These are phyloP conservation scores for Ctenopoma kingsleyae DNA, from an alignment of 2,797 vertebrate genomes.

Conservation along the genomic window DNA sequence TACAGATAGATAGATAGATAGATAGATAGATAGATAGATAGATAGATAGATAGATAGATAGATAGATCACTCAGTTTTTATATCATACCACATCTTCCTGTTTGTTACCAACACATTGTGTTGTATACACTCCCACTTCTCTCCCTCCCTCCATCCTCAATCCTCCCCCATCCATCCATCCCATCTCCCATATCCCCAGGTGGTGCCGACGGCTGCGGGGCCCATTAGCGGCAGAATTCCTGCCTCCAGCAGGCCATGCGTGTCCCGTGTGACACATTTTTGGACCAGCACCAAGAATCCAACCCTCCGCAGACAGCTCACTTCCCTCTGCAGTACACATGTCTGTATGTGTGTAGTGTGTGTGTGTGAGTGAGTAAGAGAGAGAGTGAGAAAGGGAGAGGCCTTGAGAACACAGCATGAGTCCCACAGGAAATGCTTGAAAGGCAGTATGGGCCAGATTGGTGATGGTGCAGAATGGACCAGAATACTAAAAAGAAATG, in stretches of 20 bases:
- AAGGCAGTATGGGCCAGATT: conserved; percentile 84
- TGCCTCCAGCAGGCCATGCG: conserved; percentile 89
- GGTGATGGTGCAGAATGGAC: conserved; percentile 76
- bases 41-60: conserved; percentile 46
- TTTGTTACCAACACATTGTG: conserved; percentile 70
- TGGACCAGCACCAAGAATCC: conserved; percentile 87
- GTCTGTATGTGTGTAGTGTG: too few relatives aligned
- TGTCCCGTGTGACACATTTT: conserved; percentile 89
- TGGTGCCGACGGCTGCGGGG: conserved; percentile 86
- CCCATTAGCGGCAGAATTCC: conserved; percentile 87
- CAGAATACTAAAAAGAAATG: conserved; percentile 78
- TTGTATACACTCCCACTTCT: conserved; percentile 51
- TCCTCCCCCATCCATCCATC: conserved; percentile 84
- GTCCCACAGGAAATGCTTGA: conserved; percentile 83
- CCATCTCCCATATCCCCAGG: conserved; percentile 85
- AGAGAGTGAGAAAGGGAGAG: conserved; percentile 37
- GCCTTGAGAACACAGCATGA: conserved; percentile 75
- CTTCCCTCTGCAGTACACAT: conserved; percentile 77
- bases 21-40: conserved; percentile 40
- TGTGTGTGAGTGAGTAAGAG: too few relatives aligned
- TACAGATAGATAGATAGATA: conserved; percentile 30
- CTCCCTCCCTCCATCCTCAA: conserved; percentile 46
- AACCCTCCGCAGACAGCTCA: conserved; percentile 84
- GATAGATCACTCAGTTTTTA: conserved; percentile 16
- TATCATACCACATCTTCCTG: conserved; percentile 45